Base-by-base conservation (phyloP, 2,113 vertebrate genomes). In the Catharus minimus region DNA sequence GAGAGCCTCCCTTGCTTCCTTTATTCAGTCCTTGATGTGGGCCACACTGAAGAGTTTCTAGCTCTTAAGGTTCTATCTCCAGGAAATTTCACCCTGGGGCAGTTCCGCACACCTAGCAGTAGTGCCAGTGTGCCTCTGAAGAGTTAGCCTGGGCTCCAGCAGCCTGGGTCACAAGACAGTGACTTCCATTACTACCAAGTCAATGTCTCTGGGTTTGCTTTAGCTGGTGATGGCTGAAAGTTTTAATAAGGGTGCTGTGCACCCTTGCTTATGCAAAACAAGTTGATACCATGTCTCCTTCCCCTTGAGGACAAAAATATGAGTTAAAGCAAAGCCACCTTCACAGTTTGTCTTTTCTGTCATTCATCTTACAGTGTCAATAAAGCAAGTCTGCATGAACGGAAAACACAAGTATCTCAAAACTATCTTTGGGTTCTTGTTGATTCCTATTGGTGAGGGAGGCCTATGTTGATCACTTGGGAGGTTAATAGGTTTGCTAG, bases 351-450 rank as follows among this genome's bases (percentile, higher is more conserved):
- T 90, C 23, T 68, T 47, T 30, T 16, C 39, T 53, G 33, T n/a
- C 27, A 33, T 61, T 23, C n/a, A 47, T 23, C 38, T 38, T 38
- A 44, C 15, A 28, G 14, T 52, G 27, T 58, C 22, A 77, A 23
- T 62, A 30, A 80, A 93, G 74, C 8, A 65, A n/a, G 11, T 10
- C 18, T 77, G 7, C 0, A 0, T 23, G 32, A 13, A 57, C 20
- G 28, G 33, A 13, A 19, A 16, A 36, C 7, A 10, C 2, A 80
- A 49, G 3, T 53, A 22, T 14, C 38, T 65, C 33, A 52, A 32
- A 75, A 44, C 4, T 12, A 11, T 28, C 33, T 47, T 26, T 36
- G 43, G 8, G 21, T n/a, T 19, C 27, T 81, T 20, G 3, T 17
- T 50, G 6, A 11, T 22, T 5, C 3, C 18, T 6, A 7, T 1